Percentiles rank a stretch among this genome's conserved stretches.
Conservation (phyloP, 2,113 vertebrate species). For the Psilopsiagon aymara region DNA sequence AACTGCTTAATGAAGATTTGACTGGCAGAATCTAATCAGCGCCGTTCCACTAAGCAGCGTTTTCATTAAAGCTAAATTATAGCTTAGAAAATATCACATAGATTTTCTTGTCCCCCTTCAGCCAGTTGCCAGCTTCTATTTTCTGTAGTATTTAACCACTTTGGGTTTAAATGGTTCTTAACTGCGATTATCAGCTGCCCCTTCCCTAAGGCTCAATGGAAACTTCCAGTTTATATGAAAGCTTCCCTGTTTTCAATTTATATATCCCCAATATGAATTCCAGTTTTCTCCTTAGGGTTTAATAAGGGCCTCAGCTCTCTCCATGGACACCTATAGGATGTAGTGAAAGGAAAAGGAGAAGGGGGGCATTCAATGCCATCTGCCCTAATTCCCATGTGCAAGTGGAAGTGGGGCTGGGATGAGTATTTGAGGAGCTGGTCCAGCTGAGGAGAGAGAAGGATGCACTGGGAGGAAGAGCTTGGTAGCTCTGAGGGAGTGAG, state of each 20-base stretch:
- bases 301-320: accelerated
- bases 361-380: accelerated
- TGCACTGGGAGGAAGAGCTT: neutral
- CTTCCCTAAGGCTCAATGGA: neutral
- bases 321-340: neutral
- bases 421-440: neutral
- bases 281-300: neutral
- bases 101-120: neutral
- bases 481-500: neutral
- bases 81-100: neutral
- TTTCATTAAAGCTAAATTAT: neutral
- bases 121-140: neutral
- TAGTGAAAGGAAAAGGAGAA: neutral
- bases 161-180: neutral
- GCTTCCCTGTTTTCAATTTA: neutral
- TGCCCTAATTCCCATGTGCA: neutral
- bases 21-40: neutral
- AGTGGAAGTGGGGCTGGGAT: neutral
- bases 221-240: neutral
- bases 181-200: neutral
- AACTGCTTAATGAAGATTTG: neutral
- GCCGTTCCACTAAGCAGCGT: neutral
- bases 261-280: neutral
- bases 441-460: neutral
- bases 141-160: neutral